These are phyloP conservation scores for Atractosteus spatula DNA, from an alignment of 2,113 vertebrate species.

Conservation along the genomic window DNA sequence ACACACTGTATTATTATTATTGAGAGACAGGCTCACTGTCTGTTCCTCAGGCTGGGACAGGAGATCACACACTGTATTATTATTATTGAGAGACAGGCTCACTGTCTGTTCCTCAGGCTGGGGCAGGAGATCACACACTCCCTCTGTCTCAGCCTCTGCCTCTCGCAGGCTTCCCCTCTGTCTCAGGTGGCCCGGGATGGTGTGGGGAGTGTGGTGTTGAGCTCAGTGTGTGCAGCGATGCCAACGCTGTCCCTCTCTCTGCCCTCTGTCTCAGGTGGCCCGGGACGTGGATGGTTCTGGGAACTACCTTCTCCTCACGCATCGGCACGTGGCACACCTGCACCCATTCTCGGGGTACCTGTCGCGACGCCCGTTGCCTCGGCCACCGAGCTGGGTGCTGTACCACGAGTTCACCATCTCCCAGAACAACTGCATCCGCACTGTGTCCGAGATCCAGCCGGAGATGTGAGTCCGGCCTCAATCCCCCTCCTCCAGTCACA, in stretches of 20 bases:
- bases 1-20: too few species aligned
- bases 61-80: too few species aligned
- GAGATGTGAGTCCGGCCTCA: constrained; percentile 74
- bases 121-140: too few species aligned
- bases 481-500: background rate
- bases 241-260: background rate
- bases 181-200: constrained; percentile 40
- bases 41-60: too few species aligned
- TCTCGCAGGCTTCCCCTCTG: background rate
- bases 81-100: too few species aligned
- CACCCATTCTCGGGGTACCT: constrained; percentile 69
- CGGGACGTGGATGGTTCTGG: constrained; percentile 77
- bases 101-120: too few species aligned
- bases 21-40: too few species aligned
- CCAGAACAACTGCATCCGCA: constrained; percentile 79
- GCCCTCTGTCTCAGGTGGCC: constrained; percentile 58
- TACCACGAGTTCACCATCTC: constrained; percentile 84
- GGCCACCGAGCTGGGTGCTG: constrained; percentile 76
- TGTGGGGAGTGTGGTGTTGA: too few species aligned
- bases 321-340: constrained; percentile 81
- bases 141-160: too few species aligned
- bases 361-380: constrained; percentile 51
- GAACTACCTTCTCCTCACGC: constrained; percentile 81
- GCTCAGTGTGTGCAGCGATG: too few species aligned
- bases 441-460: constrained; percentile 82